Evolutionary conservation across 2,113 vertebrate genomes (phyloP).

Genomic region (Pteropus alecto): DNA sequence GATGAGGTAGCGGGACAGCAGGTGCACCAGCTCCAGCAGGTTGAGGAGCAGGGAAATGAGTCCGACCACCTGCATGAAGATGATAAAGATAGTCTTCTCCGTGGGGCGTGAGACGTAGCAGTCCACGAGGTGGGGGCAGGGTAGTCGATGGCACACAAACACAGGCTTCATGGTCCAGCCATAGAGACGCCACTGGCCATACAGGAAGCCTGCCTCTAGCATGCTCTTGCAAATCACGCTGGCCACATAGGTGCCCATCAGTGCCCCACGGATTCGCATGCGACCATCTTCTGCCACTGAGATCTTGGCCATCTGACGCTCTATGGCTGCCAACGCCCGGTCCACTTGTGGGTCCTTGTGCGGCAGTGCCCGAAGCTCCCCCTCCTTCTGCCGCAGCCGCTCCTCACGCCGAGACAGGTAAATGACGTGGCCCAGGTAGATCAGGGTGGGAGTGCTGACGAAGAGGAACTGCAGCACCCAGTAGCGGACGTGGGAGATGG

Average conservation of each 20-base stretch:
- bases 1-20: constrained; percentile 83
- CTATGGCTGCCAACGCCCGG: constrained; percentile 65
- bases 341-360: constrained; percentile 74
- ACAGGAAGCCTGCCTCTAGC: constrained; percentile 91
- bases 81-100: constrained; percentile 96
- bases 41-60: constrained; percentile 91
- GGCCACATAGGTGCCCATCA: constrained; percentile 90
- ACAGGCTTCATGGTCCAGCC: constrained; percentile 89
- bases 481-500: constrained; percentile 97
- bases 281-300: constrained; percentile 75
- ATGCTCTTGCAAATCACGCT: constrained; percentile 91
- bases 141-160: constrained; percentile 87
- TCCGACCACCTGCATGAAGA: constrained; percentile 94
- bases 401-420: constrained; percentile 82
- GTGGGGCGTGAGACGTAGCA: constrained; percentile 97
- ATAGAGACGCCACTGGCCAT: constrained; percentile 93
- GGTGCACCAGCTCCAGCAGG: constrained; percentile 89
- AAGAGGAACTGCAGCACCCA: constrained; percentile 98
- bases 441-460: constrained; percentile 94
- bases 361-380: constrained; percentile 77
- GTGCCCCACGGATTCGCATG: constrained; percentile 83
- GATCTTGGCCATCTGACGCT: constrained; percentile 86
- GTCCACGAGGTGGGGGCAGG: constrained; percentile 93
- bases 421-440: constrained; percentile 95
- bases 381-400: constrained; percentile 79